A percentile compares a stretch with the other conserved stretches of the same genome.
Evolutionary conservation across 1,140 invertebrate species (phyloP).

Genomic region (Sinella curviseta): DNA sequence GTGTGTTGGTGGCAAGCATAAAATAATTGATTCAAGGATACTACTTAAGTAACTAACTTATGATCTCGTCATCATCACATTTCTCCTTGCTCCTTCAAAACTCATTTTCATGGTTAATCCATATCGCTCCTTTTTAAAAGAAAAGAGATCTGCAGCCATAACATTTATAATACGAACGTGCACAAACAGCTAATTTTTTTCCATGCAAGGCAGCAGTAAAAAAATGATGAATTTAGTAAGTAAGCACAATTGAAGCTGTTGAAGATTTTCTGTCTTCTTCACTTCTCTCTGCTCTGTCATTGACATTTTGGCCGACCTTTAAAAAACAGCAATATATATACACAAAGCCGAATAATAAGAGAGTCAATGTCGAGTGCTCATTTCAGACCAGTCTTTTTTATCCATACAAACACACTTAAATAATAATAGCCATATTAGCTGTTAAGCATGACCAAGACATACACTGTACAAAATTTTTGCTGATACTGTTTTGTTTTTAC

Average conservation of each 20-base stretch:
- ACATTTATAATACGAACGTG: no score
- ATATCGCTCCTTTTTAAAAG: no score
- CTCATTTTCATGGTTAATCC: background rate
- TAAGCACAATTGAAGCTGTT: background rate
- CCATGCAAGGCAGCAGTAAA: no score
- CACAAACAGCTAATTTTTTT: no score
- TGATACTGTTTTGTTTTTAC: background rate
- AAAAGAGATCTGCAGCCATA: no score
- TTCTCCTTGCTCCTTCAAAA: background rate
- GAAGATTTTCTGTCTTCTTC: background rate
- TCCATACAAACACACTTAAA: background rate
- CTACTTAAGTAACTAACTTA: no score
- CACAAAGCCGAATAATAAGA: conserved; percentile 17
- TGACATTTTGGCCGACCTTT: conserved; percentile 44
- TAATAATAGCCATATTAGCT: no score
- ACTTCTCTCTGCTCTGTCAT: conserved; percentile 35
- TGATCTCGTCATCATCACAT: no score
- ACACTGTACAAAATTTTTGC: no score
- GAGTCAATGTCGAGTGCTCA: conserved; percentile 39
- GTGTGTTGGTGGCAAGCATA: no score
- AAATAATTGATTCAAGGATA: no score
- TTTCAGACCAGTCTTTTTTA: background rate
- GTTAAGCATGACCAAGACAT: background rate
- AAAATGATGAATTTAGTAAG: background rate
- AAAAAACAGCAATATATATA: conserved; percentile 12